Conservation (phyloP, 2,113 vertebrate species). For the Crotalus horridus region DNA sequence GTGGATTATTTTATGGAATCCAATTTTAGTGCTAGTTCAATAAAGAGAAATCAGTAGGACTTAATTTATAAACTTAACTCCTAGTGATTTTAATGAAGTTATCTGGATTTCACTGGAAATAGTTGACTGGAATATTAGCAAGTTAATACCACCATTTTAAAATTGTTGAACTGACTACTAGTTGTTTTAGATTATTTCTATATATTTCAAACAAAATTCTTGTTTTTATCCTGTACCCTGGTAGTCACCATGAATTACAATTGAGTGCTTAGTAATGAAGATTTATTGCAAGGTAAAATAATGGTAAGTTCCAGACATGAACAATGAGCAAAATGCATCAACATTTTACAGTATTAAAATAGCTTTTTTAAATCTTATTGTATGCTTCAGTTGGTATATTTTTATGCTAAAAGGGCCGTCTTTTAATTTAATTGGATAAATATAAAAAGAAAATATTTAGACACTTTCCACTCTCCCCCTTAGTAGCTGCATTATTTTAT, state of each 20-base stretch:
- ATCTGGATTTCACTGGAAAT: not conserved
- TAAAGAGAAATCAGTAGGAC: not conserved
- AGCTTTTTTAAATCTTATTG: not conserved
- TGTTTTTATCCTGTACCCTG: slow-evolving; percentile 9
- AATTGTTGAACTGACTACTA: not conserved
- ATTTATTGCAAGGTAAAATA: not conserved
- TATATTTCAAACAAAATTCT: not conserved
- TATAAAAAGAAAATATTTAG: slow-evolving; percentile 15
- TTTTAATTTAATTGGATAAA: slow-evolving; percentile 4
- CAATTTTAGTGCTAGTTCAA: not conserved
- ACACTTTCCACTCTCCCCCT: slow-evolving; percentile 57
- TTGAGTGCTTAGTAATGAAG: not conserved
- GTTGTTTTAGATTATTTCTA: not conserved
- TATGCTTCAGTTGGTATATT: not conserved
- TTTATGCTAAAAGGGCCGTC: not conserved
- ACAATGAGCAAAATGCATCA: not conserved
- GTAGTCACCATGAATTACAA: not conserved
- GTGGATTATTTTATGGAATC: not conserved
- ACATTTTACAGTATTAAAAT: slow-evolving; percentile 30
- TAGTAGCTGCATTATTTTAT: slow-evolving; percentile 48
- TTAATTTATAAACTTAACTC: not conserved
- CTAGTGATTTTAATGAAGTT: not conserved
- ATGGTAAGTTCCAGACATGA: not conserved
- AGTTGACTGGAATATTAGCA: not conserved
- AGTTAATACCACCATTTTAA: not conserved